Base-by-base conservation (phyloP, 2,888 invertebrate species). In the Ophion obscuratus region DNA sequence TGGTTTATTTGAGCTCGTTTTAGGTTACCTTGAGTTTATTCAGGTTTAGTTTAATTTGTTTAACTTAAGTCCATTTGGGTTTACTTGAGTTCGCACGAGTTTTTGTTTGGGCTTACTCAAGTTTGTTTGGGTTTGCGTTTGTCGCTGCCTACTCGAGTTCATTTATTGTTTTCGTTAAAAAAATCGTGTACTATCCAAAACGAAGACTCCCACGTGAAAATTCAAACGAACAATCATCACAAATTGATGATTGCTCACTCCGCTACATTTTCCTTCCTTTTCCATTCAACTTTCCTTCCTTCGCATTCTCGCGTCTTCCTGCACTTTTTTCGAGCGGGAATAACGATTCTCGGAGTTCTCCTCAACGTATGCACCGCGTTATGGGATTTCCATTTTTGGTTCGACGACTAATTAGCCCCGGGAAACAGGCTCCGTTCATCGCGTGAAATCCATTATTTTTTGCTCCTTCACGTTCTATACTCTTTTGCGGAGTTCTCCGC, bases 391-490 rank as follows among this genome's bases (percentile, higher is more conserved):
- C 92, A 92, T 91, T 91, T 92, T 92, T 87, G 90, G 89, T 90
- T 88, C 88, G 88, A 89, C 87, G 89, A 88, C 91, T 92, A 92
- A 92, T 92, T 92, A 92, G 91, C 91, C 90, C 88, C 87, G 71
- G 64, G 83, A 10, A 61, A 20, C 17, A 2, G 79, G 84, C 62
- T 76, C 76, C 80, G 91, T 88, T 88, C 88, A 85, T 89, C 90
- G 92, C 91, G 92, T 89, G 91, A 92, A 92, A 91, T 89, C 90
- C 90, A 92, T 92, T 92, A 91, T 89, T 92, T 91, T 90, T 92
- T 91, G 90, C 89, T 88, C 71, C 74, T 79, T 62, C 61, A 77
- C 4, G 20, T 17, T 53, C 3, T 71, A 36, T 27, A 44, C 44
- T 61, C 61, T n/a, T 70, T 59, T 70, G 5, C 31, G 10, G 20